Conservation (phyloP, 2,113 vertebrate species). For the Dicentrarchus labrax region DNA sequence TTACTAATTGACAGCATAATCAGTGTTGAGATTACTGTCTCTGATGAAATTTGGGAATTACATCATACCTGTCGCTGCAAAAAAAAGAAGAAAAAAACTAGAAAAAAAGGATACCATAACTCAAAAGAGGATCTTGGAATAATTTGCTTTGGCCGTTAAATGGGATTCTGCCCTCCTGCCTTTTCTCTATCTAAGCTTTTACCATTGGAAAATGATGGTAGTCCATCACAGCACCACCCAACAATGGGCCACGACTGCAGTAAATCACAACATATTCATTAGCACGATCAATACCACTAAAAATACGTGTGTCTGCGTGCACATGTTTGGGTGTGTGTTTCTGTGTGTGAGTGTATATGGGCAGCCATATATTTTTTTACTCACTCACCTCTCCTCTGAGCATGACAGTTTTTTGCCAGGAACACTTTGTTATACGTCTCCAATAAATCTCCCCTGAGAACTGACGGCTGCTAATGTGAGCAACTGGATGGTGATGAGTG, state of each 20-base stretch:
- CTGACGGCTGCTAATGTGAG: slow-evolving; percentile 61
- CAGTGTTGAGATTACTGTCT: slow-evolving; percentile 75
- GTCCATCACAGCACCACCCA: slow-evolving; percentile 76
- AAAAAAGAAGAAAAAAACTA: slow-evolving; percentile 3
- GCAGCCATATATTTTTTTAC: slow-evolving; percentile 31
- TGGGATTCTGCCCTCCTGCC: slow-evolving; percentile 71
- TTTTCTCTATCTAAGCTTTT: slow-evolving; percentile 75
- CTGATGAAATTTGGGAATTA: slow-evolving; percentile 79
- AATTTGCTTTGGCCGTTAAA: slow-evolving; percentile 73
- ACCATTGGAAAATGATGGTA: slow-evolving; percentile 80
- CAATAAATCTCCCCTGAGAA: slow-evolving; percentile 36
- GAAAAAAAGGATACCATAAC: slow-evolving; percentile 60
- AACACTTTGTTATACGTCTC: slow-evolving; percentile 55
- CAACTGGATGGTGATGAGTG: slow-evolving; percentile 56
- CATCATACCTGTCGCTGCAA: slow-evolving; percentile 75
- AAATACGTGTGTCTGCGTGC: slow-evolving; percentile 58
- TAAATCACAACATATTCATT: slow-evolving; percentile 84
- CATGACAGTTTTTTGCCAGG: slow-evolving; percentile 28
- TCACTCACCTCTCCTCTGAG: slow-evolving; percentile 32
- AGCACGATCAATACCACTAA: slow-evolving; percentile 82
- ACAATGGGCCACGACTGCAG: slow-evolving; percentile 77
- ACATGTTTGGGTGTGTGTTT: slow-evolving; percentile 43
- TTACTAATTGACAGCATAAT: slow-evolving; percentile 83
- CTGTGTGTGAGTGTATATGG: neutral
- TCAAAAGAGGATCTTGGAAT: slow-evolving; percentile 72